Evolutionary conservation across 2,797 vertebrate genomes (phyloP), one percentile per base, ranked within the genome.

Genomic region (Craterocephalus amniculus): DNA sequence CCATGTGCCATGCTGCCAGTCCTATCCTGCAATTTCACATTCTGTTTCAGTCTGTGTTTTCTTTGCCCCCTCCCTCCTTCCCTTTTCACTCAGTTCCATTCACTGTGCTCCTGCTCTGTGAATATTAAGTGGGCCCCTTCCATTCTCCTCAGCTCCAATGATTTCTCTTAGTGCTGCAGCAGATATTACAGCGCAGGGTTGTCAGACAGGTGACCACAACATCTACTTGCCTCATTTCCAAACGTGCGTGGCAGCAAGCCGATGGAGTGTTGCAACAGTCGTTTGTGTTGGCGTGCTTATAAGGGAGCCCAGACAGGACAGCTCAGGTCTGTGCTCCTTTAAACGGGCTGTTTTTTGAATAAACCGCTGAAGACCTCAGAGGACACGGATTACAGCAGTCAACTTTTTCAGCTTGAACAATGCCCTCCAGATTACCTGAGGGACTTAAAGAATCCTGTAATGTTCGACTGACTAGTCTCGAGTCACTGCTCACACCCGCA

Each of bases 101-200:
- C 92, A 84, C 81, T 87, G 89, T 88, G 89, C 89, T 86, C 85
- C 79, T 81, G 80, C 63, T 87, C 89, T 88, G 88, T 87, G 93
- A 94, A 94, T 93, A 93, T 91, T 92, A 95, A 95, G 92, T 90
- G 90, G 84, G 70, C 70, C 84, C 87, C 72, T 85, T 90, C 80
- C 83, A 80, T 87, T 88, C 87, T 87, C 89, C 88, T 85, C 85
- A 84, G 89, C 89, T 89, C 86, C 87, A 92, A 92, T 83, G 72
- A 91, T 90, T 86, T 82, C 72, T 83, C 77, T 89, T 83, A 76
- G 66, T 57, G 66, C 80, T 18, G 45, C 3, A 55, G 71, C 64
- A 68, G 89, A 72, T 74, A 57, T 61, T 6, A 27, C 51, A 31
- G 58, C 56, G 64, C 6, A 3, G 62, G 61, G 73, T 71, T 61